Evolutionary conservation across 30 jellyfish, hydroid and myxozoan genomes (phyloP).

Genomic region (Morbakka virulenta): DNA sequence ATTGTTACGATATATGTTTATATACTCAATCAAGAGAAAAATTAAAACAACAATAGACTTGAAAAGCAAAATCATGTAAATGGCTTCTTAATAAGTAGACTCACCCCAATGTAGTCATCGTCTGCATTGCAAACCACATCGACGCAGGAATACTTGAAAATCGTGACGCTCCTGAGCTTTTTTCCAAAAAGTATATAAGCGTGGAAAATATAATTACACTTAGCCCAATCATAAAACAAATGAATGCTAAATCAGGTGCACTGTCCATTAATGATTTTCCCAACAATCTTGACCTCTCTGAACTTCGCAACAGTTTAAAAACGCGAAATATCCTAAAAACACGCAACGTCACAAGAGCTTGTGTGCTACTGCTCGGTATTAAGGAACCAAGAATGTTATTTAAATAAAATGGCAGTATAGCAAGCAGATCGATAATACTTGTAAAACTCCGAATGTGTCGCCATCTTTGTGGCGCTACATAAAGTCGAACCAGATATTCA

Average conservation of each 20-base stretch:
- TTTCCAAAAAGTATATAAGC: constrained; percentile 54
- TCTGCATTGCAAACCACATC: constrained; percentile 82
- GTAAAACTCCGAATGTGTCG: constrained; percentile 54
- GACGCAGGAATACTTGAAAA: constrained; percentile 70
- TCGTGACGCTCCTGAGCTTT: constrained; percentile 22
- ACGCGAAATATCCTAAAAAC: constrained; percentile 75
- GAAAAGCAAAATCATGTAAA: too few species aligned
- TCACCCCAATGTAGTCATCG: constrained; percentile 83
- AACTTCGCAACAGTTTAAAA: constrained; percentile 69
- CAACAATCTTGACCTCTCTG: constrained; percentile 52
- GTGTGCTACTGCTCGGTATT: constrained; percentile 41
- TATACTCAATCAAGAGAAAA: too few species aligned
- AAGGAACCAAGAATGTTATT: constrained; percentile 42
- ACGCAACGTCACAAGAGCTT: constrained; percentile 60
- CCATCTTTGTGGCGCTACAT: constrained; percentile 57
- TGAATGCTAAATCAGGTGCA: constrained; percentile 71
- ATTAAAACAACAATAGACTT: too few species aligned
- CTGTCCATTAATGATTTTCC: constrained; percentile 73
- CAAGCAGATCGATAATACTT: constrained; percentile 57
- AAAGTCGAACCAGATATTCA: constrained; percentile 52
- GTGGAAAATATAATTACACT: constrained; percentile 70
- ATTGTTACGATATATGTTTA: too few species aligned
- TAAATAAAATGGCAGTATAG: constrained; percentile 66
- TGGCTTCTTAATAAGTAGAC: too few species aligned
- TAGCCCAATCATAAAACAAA: constrained; percentile 51